These are phyloP conservation scores for Tipula unca DNA, from an alignment of 2,888 invertebrate species.

Conservation along the genomic window DNA sequence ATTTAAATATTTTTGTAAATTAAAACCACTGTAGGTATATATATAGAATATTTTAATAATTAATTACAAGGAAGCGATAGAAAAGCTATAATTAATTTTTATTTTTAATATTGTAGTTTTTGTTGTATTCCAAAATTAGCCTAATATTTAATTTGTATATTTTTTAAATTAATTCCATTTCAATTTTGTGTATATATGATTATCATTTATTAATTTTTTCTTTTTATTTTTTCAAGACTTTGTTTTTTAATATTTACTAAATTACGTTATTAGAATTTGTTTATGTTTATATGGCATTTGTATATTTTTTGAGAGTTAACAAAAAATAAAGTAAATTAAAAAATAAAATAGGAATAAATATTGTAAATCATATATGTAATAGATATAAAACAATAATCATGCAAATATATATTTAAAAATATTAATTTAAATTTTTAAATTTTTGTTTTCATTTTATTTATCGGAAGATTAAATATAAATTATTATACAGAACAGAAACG, in stretches of 20 bases:
- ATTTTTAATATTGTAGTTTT: neutral
- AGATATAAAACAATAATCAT: neutral
- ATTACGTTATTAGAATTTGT: neutral
- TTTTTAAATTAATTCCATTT: neutral
- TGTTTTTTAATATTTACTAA: neutral
- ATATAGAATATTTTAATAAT: neutral
- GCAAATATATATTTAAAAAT: neutral
- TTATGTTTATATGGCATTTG: neutral
- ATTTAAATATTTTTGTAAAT: neutral
- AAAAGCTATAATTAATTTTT: neutral
- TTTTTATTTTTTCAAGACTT: neutral
- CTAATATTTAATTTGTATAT: constrained; percentile 1
- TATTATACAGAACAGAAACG: neutral
- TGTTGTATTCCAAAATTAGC: neutral
- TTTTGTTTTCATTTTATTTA: constrained; percentile 8
- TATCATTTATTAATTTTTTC: neutral
- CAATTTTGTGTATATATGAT: constrained; percentile 16
- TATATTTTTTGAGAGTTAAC: neutral
- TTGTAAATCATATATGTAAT: neutral
- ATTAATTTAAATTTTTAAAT: neutral
- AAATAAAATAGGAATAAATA: neutral
- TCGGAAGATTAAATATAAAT: neutral
- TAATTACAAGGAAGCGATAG: neutral
- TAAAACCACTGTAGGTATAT: neutral
- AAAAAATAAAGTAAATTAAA: neutral